Percentiles rank a stretch among this genome's conserved stretches.
These are phyloP conservation scores for Glaucidium brasilianum DNA, from an alignment of 2,113 vertebrate species.

Conservation along the genomic window DNA sequence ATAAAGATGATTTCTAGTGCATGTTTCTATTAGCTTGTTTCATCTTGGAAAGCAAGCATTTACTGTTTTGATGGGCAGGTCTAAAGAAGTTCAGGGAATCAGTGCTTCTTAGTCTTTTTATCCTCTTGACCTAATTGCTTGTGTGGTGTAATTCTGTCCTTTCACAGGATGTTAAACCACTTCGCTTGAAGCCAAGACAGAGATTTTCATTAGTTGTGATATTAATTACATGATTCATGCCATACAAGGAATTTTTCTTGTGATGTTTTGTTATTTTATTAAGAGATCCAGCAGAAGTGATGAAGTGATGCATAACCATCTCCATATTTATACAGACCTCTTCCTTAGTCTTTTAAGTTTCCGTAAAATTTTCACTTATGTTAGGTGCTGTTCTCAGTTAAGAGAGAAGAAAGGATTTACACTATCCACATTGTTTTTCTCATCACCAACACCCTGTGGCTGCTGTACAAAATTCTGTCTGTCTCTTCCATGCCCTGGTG, in stretches of 20 bases:
- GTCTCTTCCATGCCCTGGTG: not conserved
- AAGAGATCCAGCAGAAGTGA: not conserved
- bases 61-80: not conserved
- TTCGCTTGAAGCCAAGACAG: not conserved
- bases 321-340: not conserved
- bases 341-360: not conserved
- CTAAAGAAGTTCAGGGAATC: not conserved
- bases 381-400: not conserved
- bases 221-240: not conserved
- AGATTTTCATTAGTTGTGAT: not conserved
- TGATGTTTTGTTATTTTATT: not conserved
- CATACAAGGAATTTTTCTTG: not conserved
- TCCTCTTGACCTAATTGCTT: not conserved
- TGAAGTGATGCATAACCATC: not conserved
- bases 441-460: not conserved
- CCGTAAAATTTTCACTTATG: not conserved
- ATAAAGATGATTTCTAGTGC: not conserved
- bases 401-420: not conserved
- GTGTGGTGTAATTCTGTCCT: not conserved
- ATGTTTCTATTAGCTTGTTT: constrained; percentile 14
- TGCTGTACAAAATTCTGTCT: constrained; percentile 6
- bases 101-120: not conserved
- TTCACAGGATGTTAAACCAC: not conserved
- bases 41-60: not conserved
- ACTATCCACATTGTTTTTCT: constrained; percentile 36